These are phyloP conservation scores for Periplaneta americana DNA, from an alignment of 1,140 invertebrate species.

Conservation along the genomic window DNA sequence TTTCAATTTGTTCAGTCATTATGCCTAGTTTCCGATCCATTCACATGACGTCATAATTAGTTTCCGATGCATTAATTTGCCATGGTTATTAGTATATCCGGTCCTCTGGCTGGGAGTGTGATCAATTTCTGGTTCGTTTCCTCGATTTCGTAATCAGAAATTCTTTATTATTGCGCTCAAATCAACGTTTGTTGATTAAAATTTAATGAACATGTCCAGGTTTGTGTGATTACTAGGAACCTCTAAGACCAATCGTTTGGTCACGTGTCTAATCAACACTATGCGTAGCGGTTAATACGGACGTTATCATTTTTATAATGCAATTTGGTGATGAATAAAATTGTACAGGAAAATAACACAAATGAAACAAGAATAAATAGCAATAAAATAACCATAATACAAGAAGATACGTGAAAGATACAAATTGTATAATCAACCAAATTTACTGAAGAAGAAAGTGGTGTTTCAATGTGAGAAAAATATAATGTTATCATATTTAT, in stretches of 20 bases:
- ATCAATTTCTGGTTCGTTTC: neutral
- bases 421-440: no score
- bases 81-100: neutral
- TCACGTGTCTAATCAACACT: no score
- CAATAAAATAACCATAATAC: no score
- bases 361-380: no score
- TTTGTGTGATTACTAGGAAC: neutral
- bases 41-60: neutral
- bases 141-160: neutral
- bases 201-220: neutral
- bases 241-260: neutral
- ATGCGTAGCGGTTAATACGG: no score
- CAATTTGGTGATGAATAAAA: no score
- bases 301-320: no score
- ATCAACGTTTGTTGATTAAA: neutral
- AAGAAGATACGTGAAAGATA: no score
- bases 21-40: neutral
- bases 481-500: no score
- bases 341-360: no score
- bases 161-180: neutral
- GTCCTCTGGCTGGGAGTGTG: neutral
- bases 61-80: neutral
- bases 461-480: no score
- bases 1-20: neutral
- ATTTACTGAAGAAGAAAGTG: no score